phyloP scores from a whole-genome alignment of 1,140 invertebrate species.

The Drosophila elegans region DNA sequence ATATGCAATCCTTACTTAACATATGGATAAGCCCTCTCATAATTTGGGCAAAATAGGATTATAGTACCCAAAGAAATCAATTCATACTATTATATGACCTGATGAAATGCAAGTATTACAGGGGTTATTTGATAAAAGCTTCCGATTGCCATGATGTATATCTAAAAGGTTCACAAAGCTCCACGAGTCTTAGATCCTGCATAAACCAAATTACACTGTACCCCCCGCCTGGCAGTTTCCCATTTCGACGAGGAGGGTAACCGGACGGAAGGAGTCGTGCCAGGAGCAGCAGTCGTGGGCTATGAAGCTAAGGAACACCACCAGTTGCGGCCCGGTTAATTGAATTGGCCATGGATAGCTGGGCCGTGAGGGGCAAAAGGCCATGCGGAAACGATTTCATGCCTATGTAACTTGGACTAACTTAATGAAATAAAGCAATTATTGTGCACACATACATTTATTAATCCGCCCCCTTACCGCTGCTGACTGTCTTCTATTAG shows the following conservation, averaged over 20 bases:
- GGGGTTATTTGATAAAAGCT: not conserved
- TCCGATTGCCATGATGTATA: not conserved
- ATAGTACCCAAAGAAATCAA: not conserved
- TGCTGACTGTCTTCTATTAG: not conserved
- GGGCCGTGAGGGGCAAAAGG: constrained; percentile 20
- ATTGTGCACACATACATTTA: constrained; percentile 69
- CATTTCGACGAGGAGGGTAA: constrained; percentile 7
- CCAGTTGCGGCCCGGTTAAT: constrained; percentile 70
- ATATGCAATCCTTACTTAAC: not conserved
- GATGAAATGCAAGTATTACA: not conserved
- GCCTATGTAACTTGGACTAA: constrained; percentile 49
- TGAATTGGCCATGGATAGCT: constrained; percentile 73
- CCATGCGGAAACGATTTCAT: constrained; percentile 19
- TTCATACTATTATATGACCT: not conserved
- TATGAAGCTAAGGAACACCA: constrained; percentile 22
- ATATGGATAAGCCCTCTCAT: not conserved
- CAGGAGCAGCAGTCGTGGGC: constrained; percentile 34
- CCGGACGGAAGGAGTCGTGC: constrained; percentile 28
- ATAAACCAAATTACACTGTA: constrained; percentile 16
- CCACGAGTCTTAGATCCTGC: not conserved
- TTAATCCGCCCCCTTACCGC: constrained; percentile 36
- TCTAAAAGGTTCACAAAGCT: not conserved
- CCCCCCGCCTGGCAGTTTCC: not conserved
- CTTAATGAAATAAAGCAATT: constrained; percentile 82
- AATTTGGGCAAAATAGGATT: not conserved